Evolutionary conservation across 1,140 invertebrate genomes (phyloP).

Genomic region (Apis mellifera): Amel_HAv3.1 CM009941.2:15367001-15367500

Average conservation of each 20-base stretch:
- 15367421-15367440: slow-evolving; percentile 13
- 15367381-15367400: background rate
- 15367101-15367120: slow-evolving; percentile 46
- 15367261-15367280: slow-evolving; percentile 62
- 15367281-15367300: slow-evolving; percentile 63
- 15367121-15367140: slow-evolving; percentile 52
- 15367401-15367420: background rate
- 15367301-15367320: slow-evolving; percentile 62
- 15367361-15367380: slow-evolving; percentile 61
- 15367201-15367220: slow-evolving; percentile 77
- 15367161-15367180: slow-evolving; percentile 65
- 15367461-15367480: slow-evolving; percentile 12
- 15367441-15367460: slow-evolving; percentile 4
- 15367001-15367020: slow-evolving; percentile 9
- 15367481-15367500: slow-evolving; percentile 22
- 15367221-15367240: slow-evolving; percentile 75
- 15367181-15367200: slow-evolving; percentile 72
- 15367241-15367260: slow-evolving; percentile 66
- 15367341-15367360: slow-evolving; percentile 67
- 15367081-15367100: slow-evolving; percentile 60
- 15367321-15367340: slow-evolving; percentile 71
- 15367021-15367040: slow-evolving; percentile 40
- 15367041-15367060: slow-evolving; percentile 67
- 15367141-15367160: slow-evolving; percentile 56
- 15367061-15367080: slow-evolving; percentile 53